Conservation (phyloP, 2,113 vertebrate species). For the Petaurus breviceps region DNA sequence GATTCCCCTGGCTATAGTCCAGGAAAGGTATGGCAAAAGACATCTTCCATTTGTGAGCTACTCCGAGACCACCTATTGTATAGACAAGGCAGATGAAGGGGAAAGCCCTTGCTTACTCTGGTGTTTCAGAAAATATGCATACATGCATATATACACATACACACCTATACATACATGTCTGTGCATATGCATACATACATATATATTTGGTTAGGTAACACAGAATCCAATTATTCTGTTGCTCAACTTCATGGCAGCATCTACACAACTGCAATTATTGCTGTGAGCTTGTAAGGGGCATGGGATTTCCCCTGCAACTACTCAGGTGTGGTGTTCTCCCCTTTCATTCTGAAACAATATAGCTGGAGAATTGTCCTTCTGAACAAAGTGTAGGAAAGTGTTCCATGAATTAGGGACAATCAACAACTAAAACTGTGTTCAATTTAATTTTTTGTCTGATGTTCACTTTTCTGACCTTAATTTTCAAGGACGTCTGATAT, state of each 20-base stretch:
- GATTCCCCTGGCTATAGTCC: neutral
- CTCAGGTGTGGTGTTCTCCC: conserved; percentile 1
- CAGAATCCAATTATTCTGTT: conserved; percentile 11
- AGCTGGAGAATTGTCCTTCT: conserved; percentile 17
- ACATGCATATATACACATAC: too few species aligned
- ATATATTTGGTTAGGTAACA: neutral
- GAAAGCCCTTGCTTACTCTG: neutral
- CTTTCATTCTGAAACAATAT: neutral
- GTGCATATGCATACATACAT: too few species aligned
- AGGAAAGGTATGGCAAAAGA: neutral
- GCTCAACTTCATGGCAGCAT: neutral
- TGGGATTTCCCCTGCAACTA: conserved; percentile 24
- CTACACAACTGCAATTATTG: neutral
- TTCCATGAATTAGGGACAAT: neutral
- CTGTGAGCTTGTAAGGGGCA: neutral
- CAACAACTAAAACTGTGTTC: conserved; percentile 3
- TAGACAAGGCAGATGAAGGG: neutral
- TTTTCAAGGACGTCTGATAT: conserved; percentile 44
- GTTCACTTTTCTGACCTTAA: conserved; percentile 51
- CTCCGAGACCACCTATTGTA: neutral
- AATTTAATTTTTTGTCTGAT: conserved; percentile 41
- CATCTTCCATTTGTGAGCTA: neutral
- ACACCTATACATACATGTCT: too few species aligned
- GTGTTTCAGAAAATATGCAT: neutral
- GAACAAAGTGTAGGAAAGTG: conserved; percentile 19